Base-by-base conservation (phyloP, 2,797 vertebrate genomes). In the Danio choprae region DNA sequence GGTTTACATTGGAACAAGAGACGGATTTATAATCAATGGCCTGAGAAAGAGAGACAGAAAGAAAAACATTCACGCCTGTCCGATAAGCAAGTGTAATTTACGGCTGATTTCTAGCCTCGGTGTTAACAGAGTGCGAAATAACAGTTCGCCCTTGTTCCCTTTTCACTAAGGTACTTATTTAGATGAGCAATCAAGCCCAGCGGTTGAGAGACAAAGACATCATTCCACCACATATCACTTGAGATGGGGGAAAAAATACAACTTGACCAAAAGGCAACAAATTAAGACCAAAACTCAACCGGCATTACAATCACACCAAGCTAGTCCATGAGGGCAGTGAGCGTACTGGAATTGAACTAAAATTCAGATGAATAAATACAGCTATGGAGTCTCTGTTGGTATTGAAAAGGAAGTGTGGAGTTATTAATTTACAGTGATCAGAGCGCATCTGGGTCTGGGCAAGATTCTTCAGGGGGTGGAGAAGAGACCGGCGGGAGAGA, bases 151-250 rank as follows among this genome's bases (percentile, higher is more conserved):
- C 72, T 81, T 50, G 46, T 81, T 81, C 60, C 67, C 60, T 53
- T 58, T 76, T 71, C 77, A 46, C 77, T 79, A 70, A 51, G 29
- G 36, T 20, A 41, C 77, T 82, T 82, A 84, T 82, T 84, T 67
- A 80, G 77, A 73, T 63, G 56, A 84, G 76, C 73, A 79, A 82
- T 84, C 83, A 84, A 70, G 79, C 64, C 71, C 72, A 73, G 81
- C 58, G 16, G 63, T 65, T 58, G 3, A 63, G 74, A 82, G 76
- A 80, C 67, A 83, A 79, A 81, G 83, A 79, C 83, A 73, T 83
- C 56, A 68, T 60, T 75, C 40, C 7, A 7, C 2, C 36, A 65
- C n/a, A 56, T 38, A 64, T 64, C 56, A 64, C 36, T 41, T 58
- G 50, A 79, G 65, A 68, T 2, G 4, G 16, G 9, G 36, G 18